A percentile compares a stretch with the other conserved stretches of the same genome.
These are phyloP conservation scores for Stomorhina lunata DNA, from an alignment of 2,888 invertebrate genomes.

Conservation along the genomic window DNA sequence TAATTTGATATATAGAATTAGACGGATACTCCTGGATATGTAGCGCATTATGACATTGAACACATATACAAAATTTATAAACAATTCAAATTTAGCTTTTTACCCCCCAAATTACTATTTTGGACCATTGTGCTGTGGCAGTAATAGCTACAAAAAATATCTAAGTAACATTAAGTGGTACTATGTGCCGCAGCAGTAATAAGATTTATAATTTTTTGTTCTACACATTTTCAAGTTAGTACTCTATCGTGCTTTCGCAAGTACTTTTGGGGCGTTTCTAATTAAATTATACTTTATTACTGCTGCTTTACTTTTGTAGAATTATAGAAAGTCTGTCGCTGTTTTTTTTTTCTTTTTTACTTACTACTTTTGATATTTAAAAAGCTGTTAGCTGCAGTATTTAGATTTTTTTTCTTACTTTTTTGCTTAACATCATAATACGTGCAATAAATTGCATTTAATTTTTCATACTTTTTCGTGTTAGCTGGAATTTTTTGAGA, in stretches of 20 bases:
- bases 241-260: background rate
- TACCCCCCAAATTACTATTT: too few relatives aligned
- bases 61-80: too few relatives aligned
- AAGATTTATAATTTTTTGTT: background rate
- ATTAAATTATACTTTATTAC: conserved; percentile 40
- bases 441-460: conserved; percentile 12
- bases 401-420: conserved; percentile 1
- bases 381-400: background rate
- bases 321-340: background rate
- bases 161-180: background rate
- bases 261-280: conserved; percentile 34
- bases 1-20: too few relatives aligned
- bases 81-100: too few relatives aligned
- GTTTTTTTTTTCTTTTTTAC: background rate
- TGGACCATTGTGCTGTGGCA: too few relatives aligned
- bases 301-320: background rate
- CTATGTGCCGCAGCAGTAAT: background rate
- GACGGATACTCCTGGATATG: too few relatives aligned
- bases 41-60: too few relatives aligned
- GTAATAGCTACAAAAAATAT: too few relatives aligned
- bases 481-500: background rate
- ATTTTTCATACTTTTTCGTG: background rate
- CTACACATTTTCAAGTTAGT: background rate
- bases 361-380: background rate
- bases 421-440: conserved; percentile 27